Base-by-base conservation (phyloP, 2,888 invertebrate genomes). In the Cephus spinipes region DNA sequence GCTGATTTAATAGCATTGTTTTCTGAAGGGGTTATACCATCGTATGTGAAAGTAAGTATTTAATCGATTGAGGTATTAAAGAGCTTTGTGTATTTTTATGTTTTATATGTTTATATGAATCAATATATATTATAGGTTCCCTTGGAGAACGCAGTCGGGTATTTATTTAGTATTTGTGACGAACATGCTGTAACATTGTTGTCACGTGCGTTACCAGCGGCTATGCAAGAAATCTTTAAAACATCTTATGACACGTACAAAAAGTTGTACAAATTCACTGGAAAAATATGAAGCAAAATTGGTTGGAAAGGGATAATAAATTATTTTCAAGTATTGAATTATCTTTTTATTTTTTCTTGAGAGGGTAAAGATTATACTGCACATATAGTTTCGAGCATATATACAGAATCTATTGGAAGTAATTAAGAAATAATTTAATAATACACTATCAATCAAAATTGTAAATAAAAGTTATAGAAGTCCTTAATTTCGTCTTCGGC, bases 401-500 rank as follows among this genome's bases (percentile, higher is more conserved):
- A 55, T 55, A 55, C 55, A 55, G 23, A 55, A 23, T 55, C 55
- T 0, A 23, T 55, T 55, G 55, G 55, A 55, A 55, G 55, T 55
- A 55, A 55, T 55, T 55, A 55, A 23, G 55, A 55, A 55, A 55
- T 55, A 55, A 55, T 55, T 55, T 55, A 55, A 23, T 55, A 23
- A 9, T 55, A 55, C 23, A 55, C 55, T 55, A 23, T 55, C 2
- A 55, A 55, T 23, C 9, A 55, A 23, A 55, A 40, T 40, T 9
- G 55, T 55, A 55, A 55, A 55, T 23, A 55, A 23, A 55, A 55
- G 9, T 55, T 0, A 23, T 55, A 55, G 23, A 55, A 55, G 23
- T 55, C 55, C 71, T 88, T 95, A 98, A 94, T 98, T 98, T 86
- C 98, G 94, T 88, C 98, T 94, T 87, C 97, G 93, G 75, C 98